A percentile compares a stretch with the other conserved stretches of the same genome.
Evolutionary conservation across 64 coral and sea anemone species (phyloP).

Genomic region (Pocillopora verrucosa): DNA sequence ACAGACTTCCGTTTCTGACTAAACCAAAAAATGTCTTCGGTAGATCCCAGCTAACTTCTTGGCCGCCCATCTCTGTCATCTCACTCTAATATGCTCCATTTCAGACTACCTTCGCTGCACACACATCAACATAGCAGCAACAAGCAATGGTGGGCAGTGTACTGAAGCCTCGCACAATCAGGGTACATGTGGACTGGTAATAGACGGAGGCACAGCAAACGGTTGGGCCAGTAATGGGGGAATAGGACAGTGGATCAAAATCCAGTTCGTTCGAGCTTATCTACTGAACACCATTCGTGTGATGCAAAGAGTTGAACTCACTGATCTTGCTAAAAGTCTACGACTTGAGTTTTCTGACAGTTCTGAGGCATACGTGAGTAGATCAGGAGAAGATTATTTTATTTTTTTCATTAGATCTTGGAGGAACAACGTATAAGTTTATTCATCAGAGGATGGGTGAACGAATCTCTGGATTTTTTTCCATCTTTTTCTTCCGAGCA

Average conservation of each 20-base stretch:
- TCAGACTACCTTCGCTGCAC: constrained; percentile 48
- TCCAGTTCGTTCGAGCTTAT: constrained; percentile 66
- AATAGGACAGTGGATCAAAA: constrained; percentile 53
- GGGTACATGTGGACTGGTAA: background rate
- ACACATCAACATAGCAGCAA: constrained; percentile 25
- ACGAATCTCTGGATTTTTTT: too few species aligned
- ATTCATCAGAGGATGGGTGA: background rate
- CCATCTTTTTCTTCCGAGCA: too few species aligned
- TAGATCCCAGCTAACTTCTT: too few species aligned
- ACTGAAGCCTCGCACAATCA: background rate
- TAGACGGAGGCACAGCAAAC: constrained; percentile 4
- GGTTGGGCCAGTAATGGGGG: constrained; percentile 33
- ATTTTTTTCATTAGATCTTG: background rate
- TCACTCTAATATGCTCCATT: background rate
- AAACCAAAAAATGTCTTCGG: too few species aligned
- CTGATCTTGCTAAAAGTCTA: constrained; percentile 54
- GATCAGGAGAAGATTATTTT: background rate
- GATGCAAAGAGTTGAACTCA: constrained; percentile 44
- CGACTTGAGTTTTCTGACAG: constrained; percentile 66
- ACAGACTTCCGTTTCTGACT: too few species aligned
- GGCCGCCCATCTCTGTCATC: too few species aligned
- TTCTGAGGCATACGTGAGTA: constrained; percentile 55
- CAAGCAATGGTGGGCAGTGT: constrained; percentile 15
- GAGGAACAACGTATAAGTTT: background rate
- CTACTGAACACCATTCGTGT: constrained; percentile 65